Conservation (phyloP, 2,113 vertebrate genomes). For the Ailuropoda melanoleuca region DNA sequence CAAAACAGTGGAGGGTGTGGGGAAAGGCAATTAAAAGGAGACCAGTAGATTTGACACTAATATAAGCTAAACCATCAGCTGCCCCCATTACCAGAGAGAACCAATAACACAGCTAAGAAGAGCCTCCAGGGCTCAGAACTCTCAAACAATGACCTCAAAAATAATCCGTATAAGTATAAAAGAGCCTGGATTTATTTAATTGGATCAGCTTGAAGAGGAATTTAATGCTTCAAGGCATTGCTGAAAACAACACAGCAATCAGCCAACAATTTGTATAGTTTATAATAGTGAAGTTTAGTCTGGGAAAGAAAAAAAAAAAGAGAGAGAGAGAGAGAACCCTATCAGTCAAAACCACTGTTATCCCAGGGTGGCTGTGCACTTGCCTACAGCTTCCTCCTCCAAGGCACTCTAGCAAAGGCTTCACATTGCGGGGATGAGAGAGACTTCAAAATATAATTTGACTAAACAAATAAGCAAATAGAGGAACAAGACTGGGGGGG, state of each 20-base stretch:
- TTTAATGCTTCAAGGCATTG: neutral
- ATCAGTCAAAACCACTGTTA: neutral
- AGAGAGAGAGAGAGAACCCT: neutral
- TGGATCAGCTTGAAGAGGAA: neutral
- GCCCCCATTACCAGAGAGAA: neutral
- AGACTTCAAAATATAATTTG: neutral
- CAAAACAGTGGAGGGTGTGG: neutral
- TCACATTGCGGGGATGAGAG: neutral
- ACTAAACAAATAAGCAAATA: neutral
- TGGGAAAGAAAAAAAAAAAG: neutral
- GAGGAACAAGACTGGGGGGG: neutral
- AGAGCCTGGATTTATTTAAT: neutral
- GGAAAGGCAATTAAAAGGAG: neutral
- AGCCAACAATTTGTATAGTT: neutral
- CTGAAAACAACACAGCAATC: neutral
- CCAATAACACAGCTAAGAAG: neutral
- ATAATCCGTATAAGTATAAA: neutral
- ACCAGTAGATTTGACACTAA: neutral
- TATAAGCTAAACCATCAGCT: neutral
- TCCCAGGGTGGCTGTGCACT: neutral
- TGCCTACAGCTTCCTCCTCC: neutral
- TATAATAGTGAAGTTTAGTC: neutral
- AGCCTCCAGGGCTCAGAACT: neutral
- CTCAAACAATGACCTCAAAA: neutral
- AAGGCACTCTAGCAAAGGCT: neutral